phyloP scores from a whole-genome alignment of 2,113 vertebrate species.

The Seriola quinqueradiata region DNA sequence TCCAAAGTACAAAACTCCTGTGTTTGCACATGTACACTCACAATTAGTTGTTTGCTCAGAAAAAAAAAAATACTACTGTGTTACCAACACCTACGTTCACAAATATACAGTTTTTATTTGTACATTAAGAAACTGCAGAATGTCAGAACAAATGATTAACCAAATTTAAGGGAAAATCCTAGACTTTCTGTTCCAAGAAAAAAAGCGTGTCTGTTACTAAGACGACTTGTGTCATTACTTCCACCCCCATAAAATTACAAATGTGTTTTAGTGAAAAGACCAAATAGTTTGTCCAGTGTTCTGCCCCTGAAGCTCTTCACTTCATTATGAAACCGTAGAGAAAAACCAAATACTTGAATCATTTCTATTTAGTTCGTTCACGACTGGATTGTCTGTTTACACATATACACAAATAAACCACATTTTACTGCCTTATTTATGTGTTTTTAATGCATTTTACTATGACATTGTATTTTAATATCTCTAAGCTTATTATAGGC shows the following conservation, averaged over 20 bases:
- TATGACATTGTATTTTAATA: neutral
- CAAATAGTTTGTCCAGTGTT: neutral
- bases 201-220: neutral
- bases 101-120: neutral
- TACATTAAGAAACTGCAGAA: neutral
- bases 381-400: neutral
- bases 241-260: neutral
- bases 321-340: neutral
- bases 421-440: no score
- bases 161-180: neutral
- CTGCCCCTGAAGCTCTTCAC: neutral
- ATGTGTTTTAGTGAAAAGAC: neutral
- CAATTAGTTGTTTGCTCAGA: conserved; percentile 34
- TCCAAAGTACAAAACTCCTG: conserved; percentile 79
- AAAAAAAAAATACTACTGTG: neutral
- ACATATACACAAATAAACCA: no score
- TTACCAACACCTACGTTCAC: neutral
- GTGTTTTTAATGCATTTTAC: no score
- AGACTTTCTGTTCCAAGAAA: neutral
- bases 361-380: neutral
- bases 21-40: conserved; percentile 67
- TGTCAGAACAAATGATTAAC: neutral
- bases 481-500: neutral
- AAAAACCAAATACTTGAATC: neutral
- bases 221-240: neutral